These are phyloP conservation scores for Gasterosteus aculeatus DNA, from an alignment of 2,113 vertebrate species.

Conservation along the genomic window DNA sequence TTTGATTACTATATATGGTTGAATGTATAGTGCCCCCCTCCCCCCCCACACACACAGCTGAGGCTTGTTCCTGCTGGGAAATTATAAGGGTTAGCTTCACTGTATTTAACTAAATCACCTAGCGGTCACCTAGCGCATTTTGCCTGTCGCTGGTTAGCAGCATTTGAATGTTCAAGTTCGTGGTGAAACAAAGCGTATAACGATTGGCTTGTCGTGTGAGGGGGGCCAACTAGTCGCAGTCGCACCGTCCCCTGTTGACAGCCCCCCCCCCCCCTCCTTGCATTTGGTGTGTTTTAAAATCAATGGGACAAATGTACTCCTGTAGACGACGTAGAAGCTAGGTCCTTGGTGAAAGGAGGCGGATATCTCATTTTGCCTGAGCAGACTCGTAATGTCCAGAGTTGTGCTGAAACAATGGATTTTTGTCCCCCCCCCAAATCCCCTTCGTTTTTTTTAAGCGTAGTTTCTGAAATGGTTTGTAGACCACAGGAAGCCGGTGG, in stretches of 20 bases:
- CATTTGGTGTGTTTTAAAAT: conserved; percentile 35
- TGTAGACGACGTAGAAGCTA: conserved; percentile 39
- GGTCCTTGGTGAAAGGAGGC: conserved; percentile 46
- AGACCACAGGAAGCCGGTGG: not conserved
- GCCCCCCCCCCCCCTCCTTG: not conserved
- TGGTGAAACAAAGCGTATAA: conserved; percentile 15
- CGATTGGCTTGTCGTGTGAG: conserved; percentile 19
- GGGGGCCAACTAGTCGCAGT: conserved; percentile 34
- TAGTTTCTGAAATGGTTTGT: conserved; percentile 15
- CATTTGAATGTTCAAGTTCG: conserved; percentile 20
- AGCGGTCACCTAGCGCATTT: conserved; percentile 8
- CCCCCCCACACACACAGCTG: no score
- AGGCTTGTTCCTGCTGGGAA: not conserved
- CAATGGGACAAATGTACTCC: conserved; percentile 36
- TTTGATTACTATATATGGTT: conserved; percentile 32
- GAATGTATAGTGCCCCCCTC: conserved; percentile 14
- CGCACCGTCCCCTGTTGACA: conserved; percentile 54
- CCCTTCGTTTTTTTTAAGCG: conserved; percentile 23
- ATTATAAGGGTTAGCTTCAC: not conserved
- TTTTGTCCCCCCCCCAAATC: conserved; percentile 42
- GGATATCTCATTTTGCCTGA: conserved; percentile 61
- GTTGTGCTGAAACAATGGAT: conserved; percentile 45
- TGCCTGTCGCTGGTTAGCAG: not conserved
- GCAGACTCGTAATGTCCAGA: conserved; percentile 54
- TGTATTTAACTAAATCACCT: not conserved